Evolutionary conservation across 2,797 vertebrate genomes (phyloP), one percentile per base, ranked within the genome.

Genomic region (Hippopotamyrus pictus): DNA sequence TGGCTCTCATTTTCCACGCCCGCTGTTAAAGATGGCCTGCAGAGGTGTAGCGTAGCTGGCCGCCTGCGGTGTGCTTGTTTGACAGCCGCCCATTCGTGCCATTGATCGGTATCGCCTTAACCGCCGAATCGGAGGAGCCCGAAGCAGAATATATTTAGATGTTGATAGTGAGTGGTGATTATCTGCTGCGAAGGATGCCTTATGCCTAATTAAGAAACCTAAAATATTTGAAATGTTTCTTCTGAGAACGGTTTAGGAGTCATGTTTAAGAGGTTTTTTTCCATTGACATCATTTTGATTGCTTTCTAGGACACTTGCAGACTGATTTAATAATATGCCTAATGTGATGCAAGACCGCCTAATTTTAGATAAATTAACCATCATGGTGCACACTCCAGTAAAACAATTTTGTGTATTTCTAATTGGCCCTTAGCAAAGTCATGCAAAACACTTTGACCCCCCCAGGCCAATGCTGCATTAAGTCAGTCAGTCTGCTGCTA

Each of bases 291-390:
- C 25, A 87, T 59, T 57, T 53, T 87, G 54, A 57, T 59, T 88
- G 86, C 57, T 82, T 90, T 90, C 88, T 90, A 88, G 88, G 90
- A 86, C 90, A 87, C 88, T 87, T 86, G 73, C 53, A 51, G 57
- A 50, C 89, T 85, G 89, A 69, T 88, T 62, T 69, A 90, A 89
- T 87, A 89, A 65, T 90, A 83, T 82, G 53, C 84, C 85, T 48
- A 69, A 89, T 88, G 46, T 87, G 73, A 85, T 87, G 88, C 88
- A 89, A 41, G 53, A 25, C 33, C 48, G 73, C 57, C 90, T 90
- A 89, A 89, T 89, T 90, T 90, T 90, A 88, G 88, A 62, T 83
- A 12, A 48, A 48, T 57, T 44, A 82, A 48, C 53, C 53, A 14
- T 87, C 17, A 57, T 12, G 19, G 53, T n/a, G 53, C 19, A 57